Evolutionary conservation across 2,888 invertebrate genomes (phyloP).

Genomic region (Drosophila siamana): DNA sequence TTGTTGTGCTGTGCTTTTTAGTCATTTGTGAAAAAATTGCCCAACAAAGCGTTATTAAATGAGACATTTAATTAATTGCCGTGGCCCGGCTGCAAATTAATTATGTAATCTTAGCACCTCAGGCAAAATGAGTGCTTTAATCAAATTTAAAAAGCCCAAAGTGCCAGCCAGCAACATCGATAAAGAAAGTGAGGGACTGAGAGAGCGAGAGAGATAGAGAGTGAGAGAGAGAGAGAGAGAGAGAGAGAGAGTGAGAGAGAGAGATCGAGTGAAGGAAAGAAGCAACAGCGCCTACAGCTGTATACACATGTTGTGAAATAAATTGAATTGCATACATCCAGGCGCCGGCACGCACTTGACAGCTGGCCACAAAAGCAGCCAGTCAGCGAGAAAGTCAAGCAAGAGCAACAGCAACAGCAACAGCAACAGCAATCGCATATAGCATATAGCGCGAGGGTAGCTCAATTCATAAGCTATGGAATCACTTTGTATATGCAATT

Average conservation of each 20-base stretch:
- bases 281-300: conserved; percentile 36
- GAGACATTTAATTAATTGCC: conserved; percentile 81
- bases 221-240: not conserved
- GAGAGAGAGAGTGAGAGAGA: conserved; percentile 1
- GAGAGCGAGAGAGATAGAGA: not conserved
- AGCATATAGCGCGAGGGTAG: conserved; percentile 26
- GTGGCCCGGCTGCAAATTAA: conserved; percentile 71
- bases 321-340: conserved; percentile 74
- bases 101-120: conserved; percentile 81
- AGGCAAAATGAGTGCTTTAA: conserved; percentile 68
- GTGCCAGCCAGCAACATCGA: not conserved
- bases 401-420: not conserved
- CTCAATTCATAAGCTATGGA: not conserved
- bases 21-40: conserved; percentile 75
- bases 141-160: conserved; percentile 60
- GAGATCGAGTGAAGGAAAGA: not conserved
- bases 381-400: conserved; percentile 16
- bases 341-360: conserved; percentile 55
- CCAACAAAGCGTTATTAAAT: conserved; percentile 81
- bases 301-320: conserved; percentile 59
- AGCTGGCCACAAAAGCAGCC: conserved; percentile 73
- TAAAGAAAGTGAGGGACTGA: not conserved
- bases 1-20: conserved; percentile 59
- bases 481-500: not conserved
- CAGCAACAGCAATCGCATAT: not conserved